Evolutionary conservation across 1,140 invertebrate genomes (phyloP), one percentile per base, ranked within the genome.

Genomic region (Drosophila bocqueti): DNA sequence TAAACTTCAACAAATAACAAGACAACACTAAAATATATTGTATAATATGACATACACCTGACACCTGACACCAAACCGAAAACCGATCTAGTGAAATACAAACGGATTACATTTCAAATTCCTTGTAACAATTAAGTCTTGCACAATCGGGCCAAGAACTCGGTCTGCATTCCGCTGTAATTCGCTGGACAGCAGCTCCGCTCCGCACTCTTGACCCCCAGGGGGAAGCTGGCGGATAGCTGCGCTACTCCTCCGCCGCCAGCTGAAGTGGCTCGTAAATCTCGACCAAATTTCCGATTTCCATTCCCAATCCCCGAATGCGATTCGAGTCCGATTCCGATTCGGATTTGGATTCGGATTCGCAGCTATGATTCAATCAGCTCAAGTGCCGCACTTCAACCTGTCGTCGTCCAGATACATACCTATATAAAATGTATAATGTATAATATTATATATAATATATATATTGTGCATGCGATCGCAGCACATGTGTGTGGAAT

Each of bases 291-390:
- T 74, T 58, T 72, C 34, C 65, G 54, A 64, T n/a, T 57, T 38
- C n/a, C 26, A 66, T 34, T 38, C 29, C 40, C 15, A 15, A 26
- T 31, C n/a, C 50, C n/a, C 50, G 50, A 54, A 50, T 31, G 36
- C 46, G 21, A 59, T 36, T 47, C 18, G 10, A 38, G 9, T 52
- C 26, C 40, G 38, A 18, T 38, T 24, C 60, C 50, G 26, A 34
- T 34, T 34, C 9, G 8, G 31, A 34, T 34, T 31, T 4, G 13
- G 21, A 58, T 36, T 47, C 18, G 29, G 11, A 62, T 16, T 50
- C n/a, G 24, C 3, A 34, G 68, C 54, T 59, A 76, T 76, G 74
- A 76, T 76, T 76, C 74, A 76, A 76, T 76, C 54, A 38, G 38
- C 36, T 79, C 59, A 46, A 79, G 76, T 78, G 76, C 47, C 62